Conservation (phyloP, 2,888 invertebrate genomes). For the Drosophila hamatofila region DNA sequence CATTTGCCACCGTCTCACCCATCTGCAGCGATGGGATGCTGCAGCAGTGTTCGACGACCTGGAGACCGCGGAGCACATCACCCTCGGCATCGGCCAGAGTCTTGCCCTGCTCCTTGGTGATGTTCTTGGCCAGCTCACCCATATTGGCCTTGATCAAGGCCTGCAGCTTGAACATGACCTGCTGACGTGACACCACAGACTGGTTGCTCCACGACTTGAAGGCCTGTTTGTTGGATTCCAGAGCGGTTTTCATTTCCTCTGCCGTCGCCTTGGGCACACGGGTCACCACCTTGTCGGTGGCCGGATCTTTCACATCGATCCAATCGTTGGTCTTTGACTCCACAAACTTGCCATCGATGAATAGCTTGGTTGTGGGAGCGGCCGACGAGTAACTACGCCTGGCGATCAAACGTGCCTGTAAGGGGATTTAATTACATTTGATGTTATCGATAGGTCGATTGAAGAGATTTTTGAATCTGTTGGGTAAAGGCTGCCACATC, state of each 20-base stretch:
- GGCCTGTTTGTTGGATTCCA: conserved; percentile 93
- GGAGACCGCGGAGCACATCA: conserved; percentile 98
- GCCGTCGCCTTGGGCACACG: conserved; percentile 96
- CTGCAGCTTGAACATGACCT: conserved; percentile 95
- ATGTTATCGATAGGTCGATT: conserved; percentile 21
- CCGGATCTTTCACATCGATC: conserved; percentile 98
- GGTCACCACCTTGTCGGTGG: conserved; percentile 93
- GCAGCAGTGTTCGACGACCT: conserved; percentile 98
- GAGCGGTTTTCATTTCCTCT: conserved; percentile 95
- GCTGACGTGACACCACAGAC: conserved; percentile 96
- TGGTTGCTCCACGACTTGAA: conserved; percentile 94
- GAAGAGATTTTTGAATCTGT: neutral
- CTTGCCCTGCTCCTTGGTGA: conserved; percentile 98
- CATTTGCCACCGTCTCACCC: conserved; percentile 94
- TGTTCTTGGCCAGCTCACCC: conserved; percentile 94
- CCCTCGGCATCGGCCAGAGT: conserved; percentile 98
- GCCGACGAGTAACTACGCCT: conserved; percentile 87
- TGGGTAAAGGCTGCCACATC: conserved; percentile 8
- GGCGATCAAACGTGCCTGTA: conserved; percentile 74
- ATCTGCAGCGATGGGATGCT: conserved; percentile 96
- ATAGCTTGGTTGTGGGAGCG: conserved; percentile 94
- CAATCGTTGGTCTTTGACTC: conserved; percentile 97
- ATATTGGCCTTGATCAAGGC: conserved; percentile 94
- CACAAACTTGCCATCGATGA: conserved; percentile 96
- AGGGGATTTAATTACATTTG: conserved; percentile 3